Evolutionary conservation across 1,140 invertebrate species (phyloP), one percentile per base, ranked within the genome.

Genomic region (Neelides sp.): DNA sequence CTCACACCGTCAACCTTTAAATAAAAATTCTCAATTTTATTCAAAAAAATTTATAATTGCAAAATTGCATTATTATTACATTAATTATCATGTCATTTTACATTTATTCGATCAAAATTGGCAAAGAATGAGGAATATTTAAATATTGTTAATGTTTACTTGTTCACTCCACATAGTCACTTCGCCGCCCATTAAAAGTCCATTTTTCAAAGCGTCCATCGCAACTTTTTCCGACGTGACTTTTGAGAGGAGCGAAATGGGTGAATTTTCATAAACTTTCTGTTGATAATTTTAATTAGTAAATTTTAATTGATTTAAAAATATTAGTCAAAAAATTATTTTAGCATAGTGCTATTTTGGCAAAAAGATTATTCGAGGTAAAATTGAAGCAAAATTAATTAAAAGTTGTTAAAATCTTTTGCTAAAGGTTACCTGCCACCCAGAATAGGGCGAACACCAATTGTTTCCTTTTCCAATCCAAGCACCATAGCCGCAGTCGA

Each of bases 401-500:
- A 43, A 4, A 43, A 45, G 20, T 28, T 4, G 10, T 3, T 30
- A 8, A 45, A 30, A 28, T 27, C 20, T 28, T 32, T 45, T 30
- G 27, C 12, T 45, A 8, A 40, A 13, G n/a, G n/a, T 5, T 36
- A 50, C 46, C 50, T 90, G 85, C 86, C 86, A 90, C 2, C 82
- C 80, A 64, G 83, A 89, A 66, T 87, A 89, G 0, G 85, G 85
- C 0, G 82, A 75, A 65, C 85, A 89, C 86, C 85, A 88, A 64
- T 87, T 87, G 58, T 80, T 82, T 8, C 78, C 78, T 66, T 65
- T 65, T 12, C 82, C 80, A 5, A 83, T 68, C 83, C 83, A 87
- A 35, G 75, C 78, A 1, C 82, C 82, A 62, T 72, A 85, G 30
- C 84, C 84, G 63, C 86, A 90, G 62, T 89, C 85, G 4, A 90